Base-by-base conservation (phyloP, 1,140 invertebrate genomes). In the Papilio machaon region DNA sequence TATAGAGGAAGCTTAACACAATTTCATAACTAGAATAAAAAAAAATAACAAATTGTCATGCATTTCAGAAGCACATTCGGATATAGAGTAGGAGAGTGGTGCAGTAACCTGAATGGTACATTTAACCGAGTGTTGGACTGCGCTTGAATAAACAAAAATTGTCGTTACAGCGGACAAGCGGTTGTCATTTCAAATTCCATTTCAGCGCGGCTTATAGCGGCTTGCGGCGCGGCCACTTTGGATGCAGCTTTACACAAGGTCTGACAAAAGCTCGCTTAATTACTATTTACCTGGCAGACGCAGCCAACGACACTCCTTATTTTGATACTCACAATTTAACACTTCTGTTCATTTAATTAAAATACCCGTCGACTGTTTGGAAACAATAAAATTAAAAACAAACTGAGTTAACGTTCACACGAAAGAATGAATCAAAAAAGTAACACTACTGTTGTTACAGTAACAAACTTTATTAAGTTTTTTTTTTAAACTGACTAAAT, bases 241-340 rank as follows among this genome's bases (percentile, higher is more conserved):
- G 43, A 49, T 75, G 73, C 73, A 75, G 73, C 73, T 75, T 23
- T 75, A 75, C 73, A 47, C 43, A 75, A 75, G 73, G 7, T 49
- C 17, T 75, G 46, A 75, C 73, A 75, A 75, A 75, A 75, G 73
- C 73, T 47, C n/a, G 73, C 46, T 75, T 75, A 75, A 75, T 75
- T 52, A 75, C 73, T 75, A 75, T 75, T 75, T 75, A 75, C 73
- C 73, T 75, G 73, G 46, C 73, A 74, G 43, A 19, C 43, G 38
- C 73, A 49, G 73, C 13, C n/a, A 75, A 47, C 73, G 38, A 38
- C 43, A 23, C 19, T 52, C 38, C 73, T 49, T 46, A 75, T 75
- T 75, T 73, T 64, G 30, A 64, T 15, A 64, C 60, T 64, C 60
- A 23, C 23, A 64, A 64, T 64, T 64, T 64, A 64, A 23, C 19